These are phyloP conservation scores for Alectura lathami DNA, from an alignment of 2,113 vertebrate genomes.

Conservation along the genomic window DNA sequence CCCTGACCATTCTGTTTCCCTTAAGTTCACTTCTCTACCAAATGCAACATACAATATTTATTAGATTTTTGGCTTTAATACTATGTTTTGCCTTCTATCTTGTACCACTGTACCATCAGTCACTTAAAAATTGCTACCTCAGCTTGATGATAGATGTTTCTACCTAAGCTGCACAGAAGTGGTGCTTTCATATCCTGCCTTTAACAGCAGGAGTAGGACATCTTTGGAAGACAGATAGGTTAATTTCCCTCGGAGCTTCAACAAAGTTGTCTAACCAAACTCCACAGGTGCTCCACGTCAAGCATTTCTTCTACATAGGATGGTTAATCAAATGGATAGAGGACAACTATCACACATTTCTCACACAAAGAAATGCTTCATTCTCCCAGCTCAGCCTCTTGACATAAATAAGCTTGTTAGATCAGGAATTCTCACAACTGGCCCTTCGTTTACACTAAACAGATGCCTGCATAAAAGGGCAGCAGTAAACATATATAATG, in stretches of 20 bases:
- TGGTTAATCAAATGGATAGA: not conserved
- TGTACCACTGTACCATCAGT: not conserved
- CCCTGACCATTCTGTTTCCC: not conserved
- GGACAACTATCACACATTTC: not conserved
- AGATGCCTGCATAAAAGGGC: not conserved
- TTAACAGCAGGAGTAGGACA: not conserved
- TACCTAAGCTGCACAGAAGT: not conserved
- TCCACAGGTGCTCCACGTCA: not conserved
- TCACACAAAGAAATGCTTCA: not conserved
- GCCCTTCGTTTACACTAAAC: not conserved
- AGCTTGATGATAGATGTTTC: not conserved
- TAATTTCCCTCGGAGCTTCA: not conserved
- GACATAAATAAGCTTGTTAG: not conserved
- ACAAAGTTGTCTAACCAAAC: not conserved
- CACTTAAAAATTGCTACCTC: not conserved
- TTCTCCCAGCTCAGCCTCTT: not conserved
- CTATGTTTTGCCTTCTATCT: not conserved
- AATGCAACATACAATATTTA: not conserved
- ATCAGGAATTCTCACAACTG: not conserved
- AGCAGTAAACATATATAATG: not conserved
- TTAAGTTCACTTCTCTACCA: not conserved
- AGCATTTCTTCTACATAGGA: not conserved
- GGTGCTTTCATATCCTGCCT: not conserved
- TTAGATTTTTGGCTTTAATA: not conserved
- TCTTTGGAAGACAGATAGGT: not conserved